Base-by-base conservation (phyloP, 2,797 vertebrate species). In the Macrochelys suwanniensis region DNA sequence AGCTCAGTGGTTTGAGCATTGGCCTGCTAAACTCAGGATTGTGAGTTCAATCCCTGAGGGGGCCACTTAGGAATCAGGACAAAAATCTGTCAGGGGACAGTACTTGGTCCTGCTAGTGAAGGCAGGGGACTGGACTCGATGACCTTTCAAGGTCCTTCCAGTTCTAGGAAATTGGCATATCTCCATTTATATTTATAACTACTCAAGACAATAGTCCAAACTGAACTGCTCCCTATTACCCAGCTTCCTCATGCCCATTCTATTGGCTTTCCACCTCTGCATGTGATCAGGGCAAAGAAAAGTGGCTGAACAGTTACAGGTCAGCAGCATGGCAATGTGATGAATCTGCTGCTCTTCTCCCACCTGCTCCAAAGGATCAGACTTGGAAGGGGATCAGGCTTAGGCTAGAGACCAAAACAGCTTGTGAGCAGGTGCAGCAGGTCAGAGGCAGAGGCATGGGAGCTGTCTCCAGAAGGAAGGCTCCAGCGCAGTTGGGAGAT, bases 321-420 rank as follows among this genome's bases (percentile, higher is more conserved):
- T 7, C 25, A 33, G 61, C 33, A 68, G 16, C 37, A 68, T 68
- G 83, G 21, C 57, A 88, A 17, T 4, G 11, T 50, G 2, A 56
- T 0, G 0, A 90, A n/a, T 0, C 2, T 42, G 10, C 28, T 77
- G 10, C 16, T 51, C 10, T 68, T 68, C 71, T 85, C 77, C n/a
- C 26, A 50, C 4, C 19, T 61, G 16, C 28, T 88, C 16, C 9
- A 3, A 8, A 21, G 25, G 51, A 6, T 49, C 49, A 54, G 47
- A 13, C 59, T 23, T 54, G 13, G 54, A 6, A 8, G 10, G 74
- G n/a, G 2, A 21, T 11, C 49, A 26, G 68, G 9, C 37, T 80
- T 82, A 37, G 56, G 65, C 71, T 42, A 33, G 42, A 31, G n/a
- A 6, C 0, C 0, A 42, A 59, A 11, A 21, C 7, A 2, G 0